Percentiles rank a stretch among this genome's conserved stretches.
Conservation (phyloP, 2,113 vertebrate species). For the Laterallus jamaicensis region DNA sequence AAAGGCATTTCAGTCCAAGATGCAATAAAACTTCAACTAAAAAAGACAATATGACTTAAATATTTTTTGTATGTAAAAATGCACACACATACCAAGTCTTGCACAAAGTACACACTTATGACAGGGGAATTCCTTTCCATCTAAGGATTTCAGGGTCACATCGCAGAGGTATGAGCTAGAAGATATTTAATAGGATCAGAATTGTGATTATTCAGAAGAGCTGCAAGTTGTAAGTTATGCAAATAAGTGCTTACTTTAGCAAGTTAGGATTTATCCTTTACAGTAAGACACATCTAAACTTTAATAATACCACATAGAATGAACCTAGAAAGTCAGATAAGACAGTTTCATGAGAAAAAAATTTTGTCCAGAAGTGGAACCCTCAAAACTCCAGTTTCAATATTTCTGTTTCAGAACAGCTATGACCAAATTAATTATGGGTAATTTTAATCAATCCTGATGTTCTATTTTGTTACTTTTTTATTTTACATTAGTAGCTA, state of each 20-base stretch:
- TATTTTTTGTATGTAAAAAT: background rate
- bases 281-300: background rate
- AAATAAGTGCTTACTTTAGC: background rate
- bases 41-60: background rate
- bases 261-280: background rate
- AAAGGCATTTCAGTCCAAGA: conserved; percentile 55
- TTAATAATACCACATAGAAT: background rate
- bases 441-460: background rate
- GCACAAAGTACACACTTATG: conserved; percentile 97
- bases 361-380: background rate
- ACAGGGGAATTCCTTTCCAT: conserved; percentile 93
- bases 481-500: background rate
- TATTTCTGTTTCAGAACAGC: background rate
- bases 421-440: background rate
- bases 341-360: background rate
- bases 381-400: background rate
- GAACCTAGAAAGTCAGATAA: background rate
- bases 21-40: background rate
- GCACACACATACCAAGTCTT: conserved; percentile 85
- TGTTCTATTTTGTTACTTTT: background rate
- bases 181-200: conserved; percentile 40
- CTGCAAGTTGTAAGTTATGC: background rate
- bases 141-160: conserved; percentile 91
- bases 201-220: background rate
- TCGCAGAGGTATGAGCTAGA: conserved; percentile 89